These are phyloP conservation scores for Drosophila colorata DNA, from an alignment of 2,888 invertebrate species.

Conservation along the genomic window DNA sequence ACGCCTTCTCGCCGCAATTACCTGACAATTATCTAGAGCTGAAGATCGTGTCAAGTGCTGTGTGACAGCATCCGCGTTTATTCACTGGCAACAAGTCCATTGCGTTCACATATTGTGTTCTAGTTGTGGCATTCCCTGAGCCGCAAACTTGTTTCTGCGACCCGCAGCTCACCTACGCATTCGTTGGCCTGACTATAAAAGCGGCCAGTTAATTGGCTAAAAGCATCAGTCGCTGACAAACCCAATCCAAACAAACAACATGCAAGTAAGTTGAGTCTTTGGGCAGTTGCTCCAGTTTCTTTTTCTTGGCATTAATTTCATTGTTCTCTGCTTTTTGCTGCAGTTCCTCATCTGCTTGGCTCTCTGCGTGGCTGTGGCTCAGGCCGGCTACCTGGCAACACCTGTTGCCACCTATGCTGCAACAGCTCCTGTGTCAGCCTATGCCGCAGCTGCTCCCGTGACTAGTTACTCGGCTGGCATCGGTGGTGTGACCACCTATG, in stretches of 20 bases:
- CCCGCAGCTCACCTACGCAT: constrained; percentile 26
- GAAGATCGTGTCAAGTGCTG: constrained; percentile 36
- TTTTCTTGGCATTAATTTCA: not conserved
- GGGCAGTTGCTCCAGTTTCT: not conserved
- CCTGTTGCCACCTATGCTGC: constrained; percentile 51
- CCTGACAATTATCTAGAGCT: constrained; percentile 24
- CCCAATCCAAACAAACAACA: constrained; percentile 39
- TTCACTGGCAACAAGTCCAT: constrained; percentile 16
- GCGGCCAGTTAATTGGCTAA: constrained; percentile 35
- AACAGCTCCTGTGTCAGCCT: constrained; percentile 26
- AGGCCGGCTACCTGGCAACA: constrained; percentile 55
- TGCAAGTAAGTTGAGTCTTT: constrained; percentile 46
- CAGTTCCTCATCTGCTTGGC: constrained; percentile 56
- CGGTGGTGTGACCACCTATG: constrained; percentile 31
- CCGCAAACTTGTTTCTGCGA: constrained; percentile 34
- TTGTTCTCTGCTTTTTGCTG: not conserved
- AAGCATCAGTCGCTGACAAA: constrained; percentile 50
- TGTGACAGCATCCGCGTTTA: constrained; percentile 57
- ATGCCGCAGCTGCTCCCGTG: constrained; percentile 34
- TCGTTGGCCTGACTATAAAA: constrained; percentile 42
- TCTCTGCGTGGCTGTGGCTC: constrained; percentile 55
- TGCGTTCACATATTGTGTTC: constrained; percentile 37
- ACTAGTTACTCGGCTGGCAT: constrained; percentile 18
- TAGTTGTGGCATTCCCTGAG: constrained; percentile 40
- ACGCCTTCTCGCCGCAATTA: constrained; percentile 42